phyloP scores from a whole-genome alignment of 2,113 vertebrate genomes.

The Sakesphorus luctuosus region DNA sequence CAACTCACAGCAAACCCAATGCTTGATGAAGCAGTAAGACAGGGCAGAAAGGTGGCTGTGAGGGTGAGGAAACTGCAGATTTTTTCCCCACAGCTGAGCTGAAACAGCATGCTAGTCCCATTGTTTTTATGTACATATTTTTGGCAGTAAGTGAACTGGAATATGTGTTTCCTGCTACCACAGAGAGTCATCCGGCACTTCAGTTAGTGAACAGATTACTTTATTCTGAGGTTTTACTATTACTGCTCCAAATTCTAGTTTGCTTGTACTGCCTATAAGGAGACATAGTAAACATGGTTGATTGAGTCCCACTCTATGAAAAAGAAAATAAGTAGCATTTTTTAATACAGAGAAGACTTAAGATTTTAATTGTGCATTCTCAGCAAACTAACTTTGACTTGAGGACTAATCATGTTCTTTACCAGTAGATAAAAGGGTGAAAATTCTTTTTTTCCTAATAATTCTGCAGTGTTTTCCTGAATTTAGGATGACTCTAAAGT shows the following conservation, averaged over 20 bases:
- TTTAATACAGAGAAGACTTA: slow-evolving; percentile 30
- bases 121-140: slow-evolving; percentile 51
- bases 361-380: slow-evolving; percentile 41
- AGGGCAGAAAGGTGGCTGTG: neutral
- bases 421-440: neutral
- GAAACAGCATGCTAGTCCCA: slow-evolving; percentile 2
- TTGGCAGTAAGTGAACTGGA: slow-evolving; percentile 45
- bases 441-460: neutral
- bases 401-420: neutral
- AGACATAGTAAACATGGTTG: neutral
- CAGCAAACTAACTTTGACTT: slow-evolving; percentile 7
- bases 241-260: slow-evolving; percentile 22
- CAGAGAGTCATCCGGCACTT: slow-evolving; percentile 49
- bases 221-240: slow-evolving; percentile 48
- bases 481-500: neutral
- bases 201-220: slow-evolving; percentile 34
- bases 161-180: slow-evolving; percentile 52
- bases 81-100: neutral
- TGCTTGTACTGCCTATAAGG: neutral
- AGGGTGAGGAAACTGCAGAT: neutral
- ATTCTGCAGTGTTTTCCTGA: neutral
- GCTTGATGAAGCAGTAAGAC: neutral
- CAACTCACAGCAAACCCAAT: neutral
- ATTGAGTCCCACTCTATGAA: slow-evolving; percentile 6
- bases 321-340: slow-evolving; percentile 19